Conservation (phyloP, 2,113 vertebrate species). For the Hucho hucho region DNA sequence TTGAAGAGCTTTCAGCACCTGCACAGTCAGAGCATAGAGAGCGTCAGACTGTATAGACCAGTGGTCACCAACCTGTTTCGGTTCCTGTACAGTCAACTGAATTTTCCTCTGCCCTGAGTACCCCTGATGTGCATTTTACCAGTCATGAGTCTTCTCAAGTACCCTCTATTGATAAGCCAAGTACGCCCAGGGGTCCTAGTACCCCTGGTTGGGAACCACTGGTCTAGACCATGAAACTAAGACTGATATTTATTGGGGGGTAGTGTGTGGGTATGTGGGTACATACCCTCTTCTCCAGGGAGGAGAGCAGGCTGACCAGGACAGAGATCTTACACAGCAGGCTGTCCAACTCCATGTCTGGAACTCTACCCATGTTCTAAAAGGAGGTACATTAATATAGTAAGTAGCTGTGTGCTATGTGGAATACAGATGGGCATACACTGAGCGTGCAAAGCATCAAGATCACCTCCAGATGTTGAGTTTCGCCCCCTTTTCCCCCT, state of each 20-base stretch:
- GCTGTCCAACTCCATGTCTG: constrained; percentile 77
- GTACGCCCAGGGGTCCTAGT: too few species aligned
- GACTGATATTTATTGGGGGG: neutral
- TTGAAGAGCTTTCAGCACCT: constrained; percentile 83
- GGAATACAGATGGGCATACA: neutral
- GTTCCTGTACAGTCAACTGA: neutral
- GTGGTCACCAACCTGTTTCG: neutral
- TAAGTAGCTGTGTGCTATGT: too few species aligned
- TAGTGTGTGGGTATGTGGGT: neutral
- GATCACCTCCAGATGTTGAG: too few species aligned
- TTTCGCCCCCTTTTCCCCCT: too few species aligned
- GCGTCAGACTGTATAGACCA: neutral
- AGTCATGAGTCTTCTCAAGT: too few species aligned
- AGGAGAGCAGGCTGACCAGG: constrained; percentile 80
- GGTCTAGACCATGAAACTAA: too few species aligned
- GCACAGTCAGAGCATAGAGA: neutral
- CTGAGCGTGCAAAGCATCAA: neutral
- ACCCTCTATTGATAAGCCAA: too few species aligned
- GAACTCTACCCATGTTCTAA: constrained; percentile 51
- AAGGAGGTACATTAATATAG: constrained; percentile 12
- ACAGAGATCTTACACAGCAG: constrained; percentile 79
- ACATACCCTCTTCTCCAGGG: constrained; percentile 81
- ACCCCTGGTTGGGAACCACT: too few species aligned
- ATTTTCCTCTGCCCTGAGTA: too few species aligned
- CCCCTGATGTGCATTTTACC: too few species aligned